Evolutionary conservation across 1,140 invertebrate species (phyloP).

Genomic region (Lordiphosa clarofinis): DNA sequence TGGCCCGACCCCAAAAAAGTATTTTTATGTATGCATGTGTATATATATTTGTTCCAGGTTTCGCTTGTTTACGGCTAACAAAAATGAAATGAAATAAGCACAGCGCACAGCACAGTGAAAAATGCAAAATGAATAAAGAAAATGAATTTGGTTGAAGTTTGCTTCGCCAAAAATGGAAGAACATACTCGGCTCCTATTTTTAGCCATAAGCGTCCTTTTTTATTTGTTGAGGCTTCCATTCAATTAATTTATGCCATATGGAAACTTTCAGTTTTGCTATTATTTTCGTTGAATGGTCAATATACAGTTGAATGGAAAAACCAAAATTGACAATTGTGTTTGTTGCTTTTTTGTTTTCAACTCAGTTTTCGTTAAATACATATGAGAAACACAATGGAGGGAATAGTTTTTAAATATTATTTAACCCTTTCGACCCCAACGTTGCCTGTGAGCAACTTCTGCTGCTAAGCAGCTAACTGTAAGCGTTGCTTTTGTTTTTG

Average conservation of each 20-base stretch:
- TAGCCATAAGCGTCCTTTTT: background rate
- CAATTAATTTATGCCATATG: constrained; percentile 41
- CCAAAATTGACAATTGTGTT: too few species aligned
- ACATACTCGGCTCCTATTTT: constrained; percentile 6
- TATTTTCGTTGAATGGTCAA: constrained; percentile 19
- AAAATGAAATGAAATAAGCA: constrained; percentile 16
- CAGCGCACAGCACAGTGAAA: constrained; percentile 19
- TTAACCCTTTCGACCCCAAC: too few species aligned
- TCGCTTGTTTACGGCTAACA: constrained; percentile 46
- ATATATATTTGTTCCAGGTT: constrained; percentile 17
- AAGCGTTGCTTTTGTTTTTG: too few species aligned
- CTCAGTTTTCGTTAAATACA: too few species aligned
- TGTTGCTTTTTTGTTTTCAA: too few species aligned
- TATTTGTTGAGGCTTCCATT: constrained; percentile 18
- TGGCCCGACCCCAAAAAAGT: constrained; percentile 2
- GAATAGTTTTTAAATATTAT: background rate
- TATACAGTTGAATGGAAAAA: too few species aligned
- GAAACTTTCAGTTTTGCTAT: constrained; percentile 23
- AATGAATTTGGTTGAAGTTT: constrained; percentile 33
- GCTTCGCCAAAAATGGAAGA: constrained; percentile 4
- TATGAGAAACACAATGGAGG: too few species aligned
- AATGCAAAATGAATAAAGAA: constrained; percentile 15
- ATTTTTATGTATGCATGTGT: constrained; percentile 6
- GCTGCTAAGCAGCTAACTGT: too few species aligned
- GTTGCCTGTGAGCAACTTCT: too few species aligned